Percentiles rank a stretch among this genome's conserved stretches.
Evolutionary conservation across 1,140 invertebrate genomes (phyloP).

Genomic region (Notospermus geniculatus): DNA sequence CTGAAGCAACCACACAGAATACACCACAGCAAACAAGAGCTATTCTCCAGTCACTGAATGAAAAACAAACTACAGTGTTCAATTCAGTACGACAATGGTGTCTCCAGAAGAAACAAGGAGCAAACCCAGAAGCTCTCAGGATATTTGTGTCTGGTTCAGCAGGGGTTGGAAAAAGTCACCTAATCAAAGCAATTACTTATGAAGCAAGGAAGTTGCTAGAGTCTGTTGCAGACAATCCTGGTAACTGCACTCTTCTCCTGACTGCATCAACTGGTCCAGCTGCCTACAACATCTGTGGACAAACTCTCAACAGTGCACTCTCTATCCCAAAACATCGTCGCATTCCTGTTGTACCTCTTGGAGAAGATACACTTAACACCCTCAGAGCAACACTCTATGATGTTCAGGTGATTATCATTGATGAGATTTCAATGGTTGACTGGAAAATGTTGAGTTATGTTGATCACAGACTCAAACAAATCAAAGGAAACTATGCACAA

Average conservation of each 20-base stretch:
- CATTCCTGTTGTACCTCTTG: slow-evolving; percentile 5
- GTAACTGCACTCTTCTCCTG: slow-evolving; percentile 16
- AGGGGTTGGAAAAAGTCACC: slow-evolving; percentile 22
- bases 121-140: slow-evolving; percentile 14
- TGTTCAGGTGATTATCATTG: slow-evolving; percentile 22
- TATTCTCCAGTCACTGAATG: no score
- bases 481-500: background rate
- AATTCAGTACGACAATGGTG: slow-evolving; percentile 18
- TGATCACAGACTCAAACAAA: slow-evolving; percentile 15
- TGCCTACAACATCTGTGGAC: slow-evolving; percentile 18
- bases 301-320: slow-evolving; percentile 16
- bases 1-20: no score
- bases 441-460: slow-evolving; percentile 23
- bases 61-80: slow-evolving; percentile 12
- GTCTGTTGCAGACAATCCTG: background rate
- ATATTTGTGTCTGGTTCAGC: slow-evolving; percentile 24
- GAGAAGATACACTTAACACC: slow-evolving; percentile 14
- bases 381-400: slow-evolving; percentile 11
- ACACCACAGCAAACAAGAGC: no score
- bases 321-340: slow-evolving; percentile 2
- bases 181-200: slow-evolving; percentile 21
- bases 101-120: slow-evolving; percentile 3
- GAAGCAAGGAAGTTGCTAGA: slow-evolving; percentile 19
- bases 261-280: slow-evolving; percentile 11
- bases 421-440: slow-evolving; percentile 26